Evolutionary conservation across 2,888 invertebrate species (phyloP).

Genomic region (Eudemis profundana): DNA sequence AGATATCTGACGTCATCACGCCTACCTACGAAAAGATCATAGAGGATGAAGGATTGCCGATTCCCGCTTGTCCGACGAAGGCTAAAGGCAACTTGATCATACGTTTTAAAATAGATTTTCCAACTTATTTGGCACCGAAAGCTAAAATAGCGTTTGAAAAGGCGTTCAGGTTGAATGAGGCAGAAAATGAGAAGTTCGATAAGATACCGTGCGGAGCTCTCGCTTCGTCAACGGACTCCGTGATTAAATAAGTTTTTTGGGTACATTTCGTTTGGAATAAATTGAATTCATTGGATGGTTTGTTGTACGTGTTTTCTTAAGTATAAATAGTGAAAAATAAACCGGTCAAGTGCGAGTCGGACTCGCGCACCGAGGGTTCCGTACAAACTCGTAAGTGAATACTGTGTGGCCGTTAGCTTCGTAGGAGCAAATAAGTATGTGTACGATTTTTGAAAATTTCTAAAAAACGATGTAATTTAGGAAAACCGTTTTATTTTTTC

Average conservation of each 20-base stretch:
- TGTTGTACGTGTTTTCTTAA: too few species aligned
- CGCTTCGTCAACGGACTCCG: slow-evolving; percentile 49
- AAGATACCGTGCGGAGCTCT: slow-evolving; percentile 70
- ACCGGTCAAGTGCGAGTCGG: too few species aligned
- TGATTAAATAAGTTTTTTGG: slow-evolving; percentile 9
- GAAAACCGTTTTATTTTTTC: too few species aligned
- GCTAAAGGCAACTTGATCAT: slow-evolving; percentile 89
- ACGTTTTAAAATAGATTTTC: slow-evolving; percentile 84
- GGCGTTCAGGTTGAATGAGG: slow-evolving; percentile 69
- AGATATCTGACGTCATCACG: slow-evolving; percentile 89
- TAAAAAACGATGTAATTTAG: too few species aligned
- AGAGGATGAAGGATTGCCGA: slow-evolving; percentile 90
- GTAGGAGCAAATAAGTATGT: too few species aligned
- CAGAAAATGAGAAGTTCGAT: slow-evolving; percentile 69
- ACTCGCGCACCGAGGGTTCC: too few species aligned
- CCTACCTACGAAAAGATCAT: slow-evolving; percentile 89
- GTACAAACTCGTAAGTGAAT: too few species aligned
- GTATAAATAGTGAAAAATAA: too few species aligned
- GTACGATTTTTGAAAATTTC: too few species aligned
- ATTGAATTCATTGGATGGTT: too few species aligned
- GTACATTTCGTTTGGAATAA: too few species aligned
- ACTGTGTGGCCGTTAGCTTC: too few species aligned
- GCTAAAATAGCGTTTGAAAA: slow-evolving; percentile 73
- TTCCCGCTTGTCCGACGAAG: slow-evolving; percentile 85
- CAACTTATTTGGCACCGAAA: slow-evolving; percentile 75